phyloP scores from a whole-genome alignment of 2,888 invertebrate genomes.

The Odontocolon sp. region DNA sequence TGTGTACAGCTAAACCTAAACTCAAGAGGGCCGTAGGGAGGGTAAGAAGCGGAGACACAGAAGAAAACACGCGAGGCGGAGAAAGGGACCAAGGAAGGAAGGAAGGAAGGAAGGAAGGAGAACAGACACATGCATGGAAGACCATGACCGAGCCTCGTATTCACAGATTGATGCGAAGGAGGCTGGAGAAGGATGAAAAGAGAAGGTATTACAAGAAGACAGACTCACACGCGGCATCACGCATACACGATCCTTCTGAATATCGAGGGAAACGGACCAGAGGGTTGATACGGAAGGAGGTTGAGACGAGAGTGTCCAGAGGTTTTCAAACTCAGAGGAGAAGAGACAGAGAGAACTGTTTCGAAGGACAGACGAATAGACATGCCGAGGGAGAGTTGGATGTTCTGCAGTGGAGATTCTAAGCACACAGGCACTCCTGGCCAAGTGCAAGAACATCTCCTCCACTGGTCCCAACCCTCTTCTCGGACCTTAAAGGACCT shows the following conservation, averaged over 20 bases:
- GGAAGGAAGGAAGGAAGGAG: constrained; percentile 28
- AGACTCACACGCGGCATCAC: constrained; percentile 23
- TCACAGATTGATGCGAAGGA: constrained; percentile 39
- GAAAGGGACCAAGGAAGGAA: neutral
- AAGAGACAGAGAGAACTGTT: constrained; percentile 32
- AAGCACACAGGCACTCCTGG: constrained; percentile 65
- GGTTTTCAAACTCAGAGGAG: constrained; percentile 9
- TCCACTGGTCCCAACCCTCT: constrained; percentile 67
- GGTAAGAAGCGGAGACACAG: constrained; percentile 19
- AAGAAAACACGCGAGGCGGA: constrained; percentile 47
- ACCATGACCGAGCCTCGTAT: constrained; percentile 37
- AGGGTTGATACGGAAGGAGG: constrained; percentile 11
- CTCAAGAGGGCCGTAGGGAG: constrained; percentile 51
- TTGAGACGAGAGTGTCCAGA: constrained; percentile 7
- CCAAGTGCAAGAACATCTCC: constrained; percentile 75
- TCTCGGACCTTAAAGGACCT: constrained; percentile 61
- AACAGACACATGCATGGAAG: constrained; percentile 29
- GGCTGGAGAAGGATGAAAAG: constrained; percentile 3
- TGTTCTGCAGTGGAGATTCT: neutral
- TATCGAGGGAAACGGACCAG: too few species aligned
- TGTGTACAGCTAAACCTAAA: constrained; percentile 43
- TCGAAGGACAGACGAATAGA: constrained; percentile 23
- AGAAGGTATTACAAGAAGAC: constrained; percentile 27
- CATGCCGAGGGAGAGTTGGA: constrained; percentile 4
- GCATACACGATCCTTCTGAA: constrained; percentile 29